phyloP scores from a whole-genome alignment of 2,888 invertebrate species.

The Nemotelus nigrinus region DNA sequence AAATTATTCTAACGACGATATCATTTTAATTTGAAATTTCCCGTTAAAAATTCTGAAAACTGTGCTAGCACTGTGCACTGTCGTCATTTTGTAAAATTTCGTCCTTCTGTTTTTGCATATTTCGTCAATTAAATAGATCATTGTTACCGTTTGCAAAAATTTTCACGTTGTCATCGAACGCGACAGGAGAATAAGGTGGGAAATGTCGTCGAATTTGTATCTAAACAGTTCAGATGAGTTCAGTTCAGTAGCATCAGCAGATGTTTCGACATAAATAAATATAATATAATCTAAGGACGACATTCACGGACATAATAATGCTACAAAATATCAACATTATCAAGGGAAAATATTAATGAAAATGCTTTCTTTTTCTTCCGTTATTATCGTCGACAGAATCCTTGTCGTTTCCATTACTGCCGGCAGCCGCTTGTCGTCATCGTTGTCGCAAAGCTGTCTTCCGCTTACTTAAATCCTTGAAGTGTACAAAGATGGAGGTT shows the following conservation, averaged over 20 bases:
- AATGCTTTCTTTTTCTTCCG: not conserved
- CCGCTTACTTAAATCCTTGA: not conserved
- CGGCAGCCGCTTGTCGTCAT: not conserved
- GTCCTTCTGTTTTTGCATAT: not conserved
- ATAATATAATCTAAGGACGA: not conserved
- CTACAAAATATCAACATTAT: not conserved
- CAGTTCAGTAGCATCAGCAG: slow-evolving; percentile 6
- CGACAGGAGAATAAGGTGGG: not conserved
- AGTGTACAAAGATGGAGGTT: not conserved
- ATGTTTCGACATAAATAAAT: not conserved
- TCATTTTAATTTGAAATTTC: slow-evolving; percentile 22
- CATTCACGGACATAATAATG: not conserved
- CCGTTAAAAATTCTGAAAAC: not conserved
- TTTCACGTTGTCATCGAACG: not conserved
- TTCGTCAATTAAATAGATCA: slow-evolving; percentile 1
- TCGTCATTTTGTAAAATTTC: not conserved
- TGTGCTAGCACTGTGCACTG: too few relatives aligned
- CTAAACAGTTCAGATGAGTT: too few relatives aligned
- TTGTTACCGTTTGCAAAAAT: not conserved
- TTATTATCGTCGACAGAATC: not conserved
- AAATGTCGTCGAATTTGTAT: too few relatives aligned
- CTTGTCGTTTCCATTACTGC: not conserved
- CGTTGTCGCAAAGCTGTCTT: not conserved
- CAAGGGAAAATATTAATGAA: slow-evolving; percentile 9
- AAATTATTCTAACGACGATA: not conserved